phyloP scores from a whole-genome alignment of 2,797 vertebrate species.

The Sebastolobus alascanus region DNA sequence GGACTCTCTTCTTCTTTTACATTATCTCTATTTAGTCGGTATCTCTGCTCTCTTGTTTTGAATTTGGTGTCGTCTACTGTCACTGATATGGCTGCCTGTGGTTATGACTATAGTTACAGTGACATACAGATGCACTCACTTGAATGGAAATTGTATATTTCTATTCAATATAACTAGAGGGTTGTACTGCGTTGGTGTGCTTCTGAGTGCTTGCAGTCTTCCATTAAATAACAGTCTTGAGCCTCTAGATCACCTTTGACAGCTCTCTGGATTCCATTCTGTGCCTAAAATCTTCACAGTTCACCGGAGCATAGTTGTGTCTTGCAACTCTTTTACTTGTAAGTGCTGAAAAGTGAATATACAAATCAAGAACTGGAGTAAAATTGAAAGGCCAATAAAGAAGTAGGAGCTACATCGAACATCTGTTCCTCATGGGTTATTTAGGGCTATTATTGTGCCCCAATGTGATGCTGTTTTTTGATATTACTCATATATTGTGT shows the following conservation, averaged over 20 bases:
- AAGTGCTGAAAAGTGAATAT: constrained; percentile 4
- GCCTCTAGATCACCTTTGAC: constrained; percentile 16
- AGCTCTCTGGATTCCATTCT: constrained; percentile 18
- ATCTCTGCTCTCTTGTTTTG: constrained; percentile 10
- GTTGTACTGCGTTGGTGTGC: not conserved
- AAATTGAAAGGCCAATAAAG: not conserved
- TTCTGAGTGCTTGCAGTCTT: not conserved
- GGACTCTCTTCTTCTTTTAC: not conserved
- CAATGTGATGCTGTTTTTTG: no score
- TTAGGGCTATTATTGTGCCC: not conserved
- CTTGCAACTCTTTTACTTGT: constrained; percentile 5
- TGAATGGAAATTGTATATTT: not conserved
- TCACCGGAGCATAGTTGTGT: constrained; percentile 1
- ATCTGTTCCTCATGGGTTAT: not conserved
- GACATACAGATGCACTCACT: not conserved
- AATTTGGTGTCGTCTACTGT: constrained; percentile 21
- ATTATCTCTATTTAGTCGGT: not conserved
- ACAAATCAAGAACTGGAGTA: not conserved
- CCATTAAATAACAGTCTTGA: constrained; percentile 11
- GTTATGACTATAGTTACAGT: not conserved
- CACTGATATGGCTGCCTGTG: not conserved
- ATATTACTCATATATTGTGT: no score
- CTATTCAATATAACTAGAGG: not conserved
- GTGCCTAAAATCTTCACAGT: not conserved
- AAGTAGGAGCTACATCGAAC: not conserved